A percentile compares a stretch with the other conserved stretches of the same genome.
phyloP scores from a whole-genome alignment of 1,140 invertebrate genomes.

The Pogonomyrmex californicus region DNA sequence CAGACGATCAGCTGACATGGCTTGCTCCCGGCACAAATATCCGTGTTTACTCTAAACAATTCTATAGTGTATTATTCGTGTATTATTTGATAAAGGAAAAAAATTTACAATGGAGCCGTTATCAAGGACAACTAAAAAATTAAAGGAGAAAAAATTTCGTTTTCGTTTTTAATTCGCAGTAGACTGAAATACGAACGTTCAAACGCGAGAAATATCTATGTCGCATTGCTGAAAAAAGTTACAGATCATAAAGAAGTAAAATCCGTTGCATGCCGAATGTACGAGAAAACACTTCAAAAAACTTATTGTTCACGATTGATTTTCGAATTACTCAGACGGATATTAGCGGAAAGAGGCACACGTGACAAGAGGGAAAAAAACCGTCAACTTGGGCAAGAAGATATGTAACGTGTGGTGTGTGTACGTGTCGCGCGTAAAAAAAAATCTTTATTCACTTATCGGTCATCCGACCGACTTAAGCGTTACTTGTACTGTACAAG shows the following conservation, averaged over 20 bases:
- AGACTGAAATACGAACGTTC: neutral
- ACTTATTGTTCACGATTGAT: neutral
- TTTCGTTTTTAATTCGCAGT: neutral
- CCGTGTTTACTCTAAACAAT: neutral
- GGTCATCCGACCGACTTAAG: neutral
- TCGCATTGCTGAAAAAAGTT: conserved; percentile 1
- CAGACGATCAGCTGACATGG: conserved; percentile 75
- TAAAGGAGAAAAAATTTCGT: neutral
- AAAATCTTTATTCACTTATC: neutral
- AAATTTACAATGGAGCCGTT: neutral
- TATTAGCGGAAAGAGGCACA: neutral
- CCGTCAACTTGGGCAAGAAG: neutral
- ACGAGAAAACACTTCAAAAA: neutral
- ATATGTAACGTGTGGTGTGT: neutral
- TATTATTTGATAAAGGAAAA: neutral
- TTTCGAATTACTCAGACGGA: neutral
- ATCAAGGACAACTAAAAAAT: neutral
- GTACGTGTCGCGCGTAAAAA: too few relatives aligned
- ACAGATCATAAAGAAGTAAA: neutral
- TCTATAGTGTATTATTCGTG: neutral
- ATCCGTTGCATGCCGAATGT: neutral
- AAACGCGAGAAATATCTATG: neutral
- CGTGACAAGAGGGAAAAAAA: conserved; percentile 1
- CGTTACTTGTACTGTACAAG: neutral
- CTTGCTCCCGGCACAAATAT: conserved; percentile 34